Conservation (phyloP, 2,797 vertebrate species). For the Babyrousa celebensis region DNA sequence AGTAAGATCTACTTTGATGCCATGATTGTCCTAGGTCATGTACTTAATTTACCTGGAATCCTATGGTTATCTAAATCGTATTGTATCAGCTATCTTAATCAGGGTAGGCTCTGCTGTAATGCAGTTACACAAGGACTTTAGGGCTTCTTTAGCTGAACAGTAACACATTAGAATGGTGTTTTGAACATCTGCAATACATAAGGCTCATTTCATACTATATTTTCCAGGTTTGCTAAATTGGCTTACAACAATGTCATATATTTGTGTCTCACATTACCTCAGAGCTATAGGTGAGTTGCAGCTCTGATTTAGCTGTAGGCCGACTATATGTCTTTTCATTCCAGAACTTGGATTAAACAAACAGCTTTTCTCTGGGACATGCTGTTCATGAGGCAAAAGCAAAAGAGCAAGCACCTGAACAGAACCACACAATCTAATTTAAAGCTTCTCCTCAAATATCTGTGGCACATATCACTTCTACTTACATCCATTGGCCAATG, state of each 20-base stretch:
- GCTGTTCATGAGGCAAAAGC: neutral
- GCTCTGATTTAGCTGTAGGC: neutral
- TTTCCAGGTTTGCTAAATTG: conserved; percentile 47
- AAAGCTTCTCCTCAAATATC: neutral
- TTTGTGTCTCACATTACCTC: neutral
- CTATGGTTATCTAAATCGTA: neutral
- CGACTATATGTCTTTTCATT: conserved; percentile 16
- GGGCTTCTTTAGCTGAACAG: conserved; percentile 14
- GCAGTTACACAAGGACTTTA: conserved; percentile 25
- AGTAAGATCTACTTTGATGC: neutral
- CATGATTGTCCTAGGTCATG: neutral
- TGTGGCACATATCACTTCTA: conserved; percentile 12
- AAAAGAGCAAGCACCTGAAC: conserved; percentile 20
- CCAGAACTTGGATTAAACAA: conserved; percentile 4
- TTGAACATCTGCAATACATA: neutral
- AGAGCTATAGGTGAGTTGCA: neutral
- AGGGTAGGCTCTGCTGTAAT: neutral
- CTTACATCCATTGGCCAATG: neutral
- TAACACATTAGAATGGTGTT: conserved; percentile 31
- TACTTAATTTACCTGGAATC: conserved; percentile 19
- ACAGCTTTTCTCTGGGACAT: neutral
- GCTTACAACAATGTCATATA: neutral
- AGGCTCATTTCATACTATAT: neutral
- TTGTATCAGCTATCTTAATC: neutral
- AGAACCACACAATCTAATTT: conserved; percentile 42